phyloP scores from a whole-genome alignment of 2,888 invertebrate species.

The Biston stratarius region DNA sequence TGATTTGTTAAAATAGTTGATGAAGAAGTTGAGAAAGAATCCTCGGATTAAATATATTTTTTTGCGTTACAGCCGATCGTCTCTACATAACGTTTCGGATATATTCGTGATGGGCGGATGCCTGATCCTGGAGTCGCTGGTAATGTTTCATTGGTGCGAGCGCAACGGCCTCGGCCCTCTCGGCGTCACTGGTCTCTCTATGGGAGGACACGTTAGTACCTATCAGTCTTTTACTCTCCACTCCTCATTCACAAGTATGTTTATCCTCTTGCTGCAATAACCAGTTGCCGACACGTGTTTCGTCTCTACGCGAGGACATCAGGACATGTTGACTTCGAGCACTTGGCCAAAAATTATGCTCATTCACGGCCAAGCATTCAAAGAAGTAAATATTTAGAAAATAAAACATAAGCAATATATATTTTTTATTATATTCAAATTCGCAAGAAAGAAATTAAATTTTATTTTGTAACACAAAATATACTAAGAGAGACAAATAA shows the following conservation, averaged over 20 bases:
- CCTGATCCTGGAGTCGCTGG: constrained; percentile 96
- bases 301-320: no score
- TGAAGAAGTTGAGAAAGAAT: not conserved
- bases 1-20: no score
- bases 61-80: constrained; percentile 90
- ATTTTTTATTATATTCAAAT: no score
- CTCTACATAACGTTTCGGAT: constrained; percentile 97
- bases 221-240: not conserved
- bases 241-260: not conserved
- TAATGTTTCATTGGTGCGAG: constrained; percentile 97
- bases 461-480: no score
- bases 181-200: constrained; percentile 97
- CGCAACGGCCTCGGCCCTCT: constrained; percentile 96
- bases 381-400: no score
- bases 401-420: no score
- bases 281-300: no score
- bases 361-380: no score
- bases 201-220: constrained; percentile 98
- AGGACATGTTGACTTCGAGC: no score
- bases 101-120: constrained; percentile 99
- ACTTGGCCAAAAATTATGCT: not conserved
- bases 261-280: no score
- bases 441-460: no score
- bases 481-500: no score
- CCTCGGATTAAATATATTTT: not conserved